Conservation (phyloP, 23 tunicate genomes). For the Styela clava region DNA sequence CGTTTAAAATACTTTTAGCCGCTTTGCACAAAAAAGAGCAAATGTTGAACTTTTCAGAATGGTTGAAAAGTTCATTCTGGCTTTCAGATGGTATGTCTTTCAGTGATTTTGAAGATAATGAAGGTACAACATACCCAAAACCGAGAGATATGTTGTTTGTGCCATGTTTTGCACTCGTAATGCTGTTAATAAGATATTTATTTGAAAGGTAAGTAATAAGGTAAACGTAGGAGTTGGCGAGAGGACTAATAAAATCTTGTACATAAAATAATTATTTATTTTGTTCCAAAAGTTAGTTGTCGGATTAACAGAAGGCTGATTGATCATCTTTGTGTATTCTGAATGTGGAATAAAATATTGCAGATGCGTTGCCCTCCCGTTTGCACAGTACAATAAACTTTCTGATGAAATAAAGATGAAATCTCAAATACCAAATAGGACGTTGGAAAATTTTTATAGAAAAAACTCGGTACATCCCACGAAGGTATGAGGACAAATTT, state of each 20-base stretch:
- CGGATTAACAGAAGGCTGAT: too few relatives aligned
- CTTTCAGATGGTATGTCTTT: constrained; percentile 35
- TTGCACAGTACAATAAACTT: background rate
- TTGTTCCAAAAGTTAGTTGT: too few relatives aligned
- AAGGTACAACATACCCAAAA: constrained; percentile 11
- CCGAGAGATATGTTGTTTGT: constrained; percentile 27
- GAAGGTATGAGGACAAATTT: too few relatives aligned
- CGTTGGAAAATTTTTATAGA: background rate
- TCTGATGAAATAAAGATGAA: background rate
- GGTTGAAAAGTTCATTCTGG: constrained; percentile 48
- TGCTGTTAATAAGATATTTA: constrained; percentile 19
- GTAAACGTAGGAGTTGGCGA: too few relatives aligned
- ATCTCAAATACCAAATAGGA: background rate
- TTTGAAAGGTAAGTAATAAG: constrained; percentile 28
- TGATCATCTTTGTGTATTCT: too few relatives aligned
- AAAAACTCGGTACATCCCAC: background rate
- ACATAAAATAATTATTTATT: too few relatives aligned
- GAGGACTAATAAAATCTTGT: too few relatives aligned
- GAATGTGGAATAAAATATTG: too few relatives aligned
- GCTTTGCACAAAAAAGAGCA: too few relatives aligned
- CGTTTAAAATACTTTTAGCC: too few relatives aligned
- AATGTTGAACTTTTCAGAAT: constrained; percentile 18
- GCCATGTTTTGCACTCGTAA: constrained; percentile 25
- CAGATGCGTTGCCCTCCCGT: background rate
- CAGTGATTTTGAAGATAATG: background rate